phyloP scores from a whole-genome alignment of 2,888 invertebrate species.

The Hydrotaea diabolus region DNA sequence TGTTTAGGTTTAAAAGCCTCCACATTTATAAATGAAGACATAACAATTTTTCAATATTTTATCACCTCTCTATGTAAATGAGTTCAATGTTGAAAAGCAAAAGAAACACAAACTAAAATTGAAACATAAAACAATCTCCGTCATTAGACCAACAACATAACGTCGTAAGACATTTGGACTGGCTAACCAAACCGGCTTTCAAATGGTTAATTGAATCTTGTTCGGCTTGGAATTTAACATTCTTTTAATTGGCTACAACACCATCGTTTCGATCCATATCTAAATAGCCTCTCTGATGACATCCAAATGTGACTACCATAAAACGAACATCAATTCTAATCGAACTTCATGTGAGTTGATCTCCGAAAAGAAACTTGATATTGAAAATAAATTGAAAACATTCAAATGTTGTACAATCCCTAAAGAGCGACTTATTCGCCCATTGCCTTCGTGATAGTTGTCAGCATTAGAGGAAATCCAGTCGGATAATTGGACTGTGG shows the following conservation, averaged over 20 bases:
- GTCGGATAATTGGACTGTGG: too few relatives aligned
- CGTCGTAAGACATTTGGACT: neutral
- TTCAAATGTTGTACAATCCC: too few relatives aligned
- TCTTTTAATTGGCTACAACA: slow-evolving; percentile 13
- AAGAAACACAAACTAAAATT: too few relatives aligned
- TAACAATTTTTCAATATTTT: neutral
- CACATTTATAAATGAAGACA: slow-evolving; percentile 1
- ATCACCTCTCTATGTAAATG: slow-evolving; percentile 18
- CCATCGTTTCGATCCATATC: neutral
- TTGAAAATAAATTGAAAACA: too few relatives aligned
- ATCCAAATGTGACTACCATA: too few relatives aligned
- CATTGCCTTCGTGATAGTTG: too few relatives aligned
- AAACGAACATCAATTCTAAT: too few relatives aligned
- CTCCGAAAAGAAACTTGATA: too few relatives aligned
- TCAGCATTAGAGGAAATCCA: too few relatives aligned
- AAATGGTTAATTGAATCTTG: slow-evolving; percentile 1
- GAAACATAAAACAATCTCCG: neutral
- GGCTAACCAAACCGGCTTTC: neutral
- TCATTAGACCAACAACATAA: neutral
- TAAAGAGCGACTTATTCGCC: too few relatives aligned
- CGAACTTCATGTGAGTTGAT: too few relatives aligned
- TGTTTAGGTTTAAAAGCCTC: neutral
- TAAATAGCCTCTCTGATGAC: too few relatives aligned
- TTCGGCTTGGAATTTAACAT: neutral
- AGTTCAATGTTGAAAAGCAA: neutral